A percentile compares a stretch with the other conserved stretches of the same genome.
Evolutionary conservation across 2,113 vertebrate genomes (phyloP).

Genomic region (Gila orcuttii): DNA sequence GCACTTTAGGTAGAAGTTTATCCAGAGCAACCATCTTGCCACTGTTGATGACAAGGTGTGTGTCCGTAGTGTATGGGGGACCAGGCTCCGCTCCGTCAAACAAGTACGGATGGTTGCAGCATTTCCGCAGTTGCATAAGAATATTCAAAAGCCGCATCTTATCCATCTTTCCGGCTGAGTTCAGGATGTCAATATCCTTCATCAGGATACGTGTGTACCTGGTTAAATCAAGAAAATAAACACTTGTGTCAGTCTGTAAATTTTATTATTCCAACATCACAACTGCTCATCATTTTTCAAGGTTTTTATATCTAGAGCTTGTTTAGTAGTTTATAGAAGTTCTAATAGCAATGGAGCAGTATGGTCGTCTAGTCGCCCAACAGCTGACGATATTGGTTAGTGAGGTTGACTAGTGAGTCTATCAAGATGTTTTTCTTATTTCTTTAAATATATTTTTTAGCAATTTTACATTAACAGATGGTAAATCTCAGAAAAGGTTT

Average conservation of each 20-base stretch:
- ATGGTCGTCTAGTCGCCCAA: neutral
- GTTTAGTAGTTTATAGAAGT: neutral
- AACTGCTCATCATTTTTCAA: neutral
- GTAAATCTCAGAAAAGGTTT: neutral
- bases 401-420: neutral
- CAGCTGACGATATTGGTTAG: neutral
- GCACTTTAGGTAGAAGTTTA: slow-evolving; percentile 85
- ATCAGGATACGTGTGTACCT: slow-evolving; percentile 92
- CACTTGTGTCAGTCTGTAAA: neutral
- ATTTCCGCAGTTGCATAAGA: slow-evolving; percentile 89
- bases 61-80: slow-evolving; percentile 89
- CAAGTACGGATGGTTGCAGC: slow-evolving; percentile 89
- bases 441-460: neutral
- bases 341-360: neutral
- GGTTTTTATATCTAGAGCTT: neutral
- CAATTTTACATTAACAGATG: neutral
- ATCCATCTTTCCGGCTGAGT: slow-evolving; percentile 89
- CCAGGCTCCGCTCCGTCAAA: slow-evolving; percentile 90
- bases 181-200: slow-evolving; percentile 91
- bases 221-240: neutral
- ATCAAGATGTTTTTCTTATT: neutral
- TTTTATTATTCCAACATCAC: neutral
- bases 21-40: slow-evolving; percentile 89
- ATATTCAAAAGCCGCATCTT: slow-evolving; percentile 91
- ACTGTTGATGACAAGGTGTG: slow-evolving; percentile 86